Evolutionary conservation across 2,797 vertebrate genomes (phyloP), one percentile per base, ranked within the genome.

Genomic region (Sphenopsis melanotis): DNA sequence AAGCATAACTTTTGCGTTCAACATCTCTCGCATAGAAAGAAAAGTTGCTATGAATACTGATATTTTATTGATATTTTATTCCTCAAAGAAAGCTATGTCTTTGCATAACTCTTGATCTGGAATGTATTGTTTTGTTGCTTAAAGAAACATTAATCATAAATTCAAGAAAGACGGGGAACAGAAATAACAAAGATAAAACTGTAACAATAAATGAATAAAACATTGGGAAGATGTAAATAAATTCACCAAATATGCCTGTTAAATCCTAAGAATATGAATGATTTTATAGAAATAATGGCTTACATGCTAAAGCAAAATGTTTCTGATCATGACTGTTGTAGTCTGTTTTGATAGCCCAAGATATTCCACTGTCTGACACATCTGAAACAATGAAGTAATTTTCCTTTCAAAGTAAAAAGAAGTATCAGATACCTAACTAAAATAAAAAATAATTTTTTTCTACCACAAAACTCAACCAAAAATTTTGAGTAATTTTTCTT

Each of bases 101-200:
- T 93, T 92, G 84, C 65, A 88, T 88, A 95, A 90, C 69, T 95
- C 55, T 66, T 91, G 79, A 86, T 95, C 82, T 72, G 65, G 49
- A 83, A 94, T 88, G 50, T 76, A 88, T 91, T 95, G 82, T 81
- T 94, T 78, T 87, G 61, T 55, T 94, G 86, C 92, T 86, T 93
- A 93, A 90, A 93, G 84, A 94, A 94, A 84, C 70, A 90, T 93
- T 95, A 96, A 96, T 95, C 94, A 91, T 88, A 91, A 94, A 90
- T 94, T 93, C 91, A 93, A 91, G 75, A 77, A 80, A 93, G 90
- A 79, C 60, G 16, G 13, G 36, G 22, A 96, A 89, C 57, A 95
- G 70, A 95, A 96, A 92, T 66, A 93, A 89, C 50, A 91, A 89
- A 94, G 89, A 96, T 49, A 44, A 94, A 94, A 94, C 77, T 81